A percentile compares a stretch with the other conserved stretches of the same genome.
Conservation (phyloP, 2,113 vertebrate genomes). For the Takifugu bimaculatus region DNA sequence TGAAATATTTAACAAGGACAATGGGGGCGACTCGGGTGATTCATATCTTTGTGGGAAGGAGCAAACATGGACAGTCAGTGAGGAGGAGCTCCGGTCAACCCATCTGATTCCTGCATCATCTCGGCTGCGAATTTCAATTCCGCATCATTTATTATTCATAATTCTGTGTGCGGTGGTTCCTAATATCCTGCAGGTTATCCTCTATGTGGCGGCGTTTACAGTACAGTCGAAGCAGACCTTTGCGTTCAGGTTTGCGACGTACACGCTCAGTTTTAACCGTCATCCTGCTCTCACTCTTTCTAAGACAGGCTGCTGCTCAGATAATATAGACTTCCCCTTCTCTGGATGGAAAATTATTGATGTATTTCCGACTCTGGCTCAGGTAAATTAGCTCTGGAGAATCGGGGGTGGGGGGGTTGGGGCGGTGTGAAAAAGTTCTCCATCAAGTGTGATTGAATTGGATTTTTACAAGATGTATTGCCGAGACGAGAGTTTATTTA, state of each 20-base stretch:
- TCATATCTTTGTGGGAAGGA: conserved; percentile 64
- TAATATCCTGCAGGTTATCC: background rate
- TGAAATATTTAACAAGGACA: conserved; percentile 79
- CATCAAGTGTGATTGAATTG: conserved; percentile 68
- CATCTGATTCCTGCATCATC: conserved; percentile 1
- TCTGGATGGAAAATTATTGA: conserved; percentile 58
- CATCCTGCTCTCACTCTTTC: conserved; percentile 30
- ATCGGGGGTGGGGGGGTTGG: background rate
- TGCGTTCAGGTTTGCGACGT: conserved; percentile 14
- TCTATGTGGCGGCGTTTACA: conserved; percentile 1
- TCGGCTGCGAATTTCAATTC: background rate
- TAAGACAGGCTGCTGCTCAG: conserved; percentile 14
- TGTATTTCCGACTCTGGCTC: conserved; percentile 44
- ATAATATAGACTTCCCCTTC: conserved; percentile 36
- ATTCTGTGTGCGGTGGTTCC: background rate
- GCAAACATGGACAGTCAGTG: conserved; percentile 51
- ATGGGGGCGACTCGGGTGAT: conserved; percentile 67
- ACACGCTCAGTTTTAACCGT: conserved; percentile 11
- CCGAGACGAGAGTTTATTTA: conserved; percentile 64
- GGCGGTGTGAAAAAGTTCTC: conserved; percentile 57
- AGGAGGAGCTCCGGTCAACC: conserved; percentile 44
- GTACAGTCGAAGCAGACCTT: conserved; percentile 13
- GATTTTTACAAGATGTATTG: conserved; percentile 71
- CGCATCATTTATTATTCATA: background rate
- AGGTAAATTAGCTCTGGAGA: conserved; percentile 61